phyloP scores from a whole-genome alignment of 64 coral and sea anemone species.

The Anthopleura sola region DNA sequence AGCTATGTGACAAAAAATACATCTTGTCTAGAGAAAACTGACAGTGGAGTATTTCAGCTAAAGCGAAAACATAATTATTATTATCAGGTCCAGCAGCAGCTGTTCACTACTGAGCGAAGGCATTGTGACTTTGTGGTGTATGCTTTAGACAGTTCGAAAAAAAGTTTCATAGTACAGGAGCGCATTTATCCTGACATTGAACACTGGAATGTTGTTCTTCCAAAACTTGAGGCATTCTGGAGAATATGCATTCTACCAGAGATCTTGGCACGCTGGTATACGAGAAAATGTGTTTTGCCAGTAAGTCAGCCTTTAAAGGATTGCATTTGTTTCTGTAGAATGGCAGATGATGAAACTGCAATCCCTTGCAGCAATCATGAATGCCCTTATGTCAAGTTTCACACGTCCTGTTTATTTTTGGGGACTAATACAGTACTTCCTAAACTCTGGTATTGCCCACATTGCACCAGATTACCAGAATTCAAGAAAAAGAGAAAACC shows the following conservation, averaged over 20 bases:
- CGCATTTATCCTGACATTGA: slow-evolving; percentile 27
- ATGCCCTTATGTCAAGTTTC: slow-evolving; percentile 7
- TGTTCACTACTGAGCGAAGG: background rate
- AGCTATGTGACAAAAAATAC: background rate
- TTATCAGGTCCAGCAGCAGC: slow-evolving; percentile 21
- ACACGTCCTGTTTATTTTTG: slow-evolving; percentile 27
- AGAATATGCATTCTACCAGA: slow-evolving; percentile 18
- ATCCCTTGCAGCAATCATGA: background rate
- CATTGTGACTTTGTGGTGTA: slow-evolving; percentile 42
- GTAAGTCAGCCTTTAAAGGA: background rate
- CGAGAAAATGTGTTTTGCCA: background rate
- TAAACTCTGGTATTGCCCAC: slow-evolving; percentile 37
- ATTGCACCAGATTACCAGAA: slow-evolving; percentile 32
- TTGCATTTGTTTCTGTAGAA: slow-evolving; percentile 23
- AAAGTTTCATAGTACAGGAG: background rate
- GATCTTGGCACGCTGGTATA: slow-evolving; percentile 28
- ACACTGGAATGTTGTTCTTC: background rate
- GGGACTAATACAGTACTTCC: background rate
- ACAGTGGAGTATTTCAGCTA: slow-evolving; percentile 2
- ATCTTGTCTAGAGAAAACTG: background rate
- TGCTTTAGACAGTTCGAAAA: background rate
- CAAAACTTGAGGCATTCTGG: slow-evolving; percentile 26
- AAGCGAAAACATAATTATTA: slow-evolving; percentile 12
- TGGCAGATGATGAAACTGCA: background rate
- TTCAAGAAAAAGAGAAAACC: slow-evolving; percentile 36